Evolutionary conservation across 2,797 vertebrate genomes (phyloP), one percentile per base, ranked within the genome.

Genomic region (Phylloscopus collybita): DNA sequence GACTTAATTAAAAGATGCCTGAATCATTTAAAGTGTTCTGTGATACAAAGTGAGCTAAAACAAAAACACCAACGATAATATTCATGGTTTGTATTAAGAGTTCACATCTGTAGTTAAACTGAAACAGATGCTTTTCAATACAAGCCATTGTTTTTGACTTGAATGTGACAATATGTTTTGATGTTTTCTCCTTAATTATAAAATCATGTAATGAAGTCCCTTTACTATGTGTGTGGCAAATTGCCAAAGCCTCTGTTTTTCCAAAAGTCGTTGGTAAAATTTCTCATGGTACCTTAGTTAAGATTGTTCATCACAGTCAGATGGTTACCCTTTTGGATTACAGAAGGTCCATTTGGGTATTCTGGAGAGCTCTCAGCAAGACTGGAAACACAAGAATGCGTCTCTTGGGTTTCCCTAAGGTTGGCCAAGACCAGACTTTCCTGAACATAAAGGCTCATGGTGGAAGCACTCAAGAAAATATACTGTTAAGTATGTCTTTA

Each of bases 111-210:
- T 60, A 94, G 67, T 92, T 98, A 97, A 98, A 80, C 57, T 88
- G 80, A 97, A 98, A 96, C 98, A 98, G 96, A 97, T 97, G 96
- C 57, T 93, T 56, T 86, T 84, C 91, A 96, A 85, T 88, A 93
- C 10, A 70, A 80, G 57, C 82, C 86, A 85, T 97, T 97, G 96
- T 97, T 97, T 96, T 96, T 74, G 92, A 96, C 95, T 97, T 95
- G 91, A 95, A 97, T 96, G 96, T 97, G 96, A 97, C 97, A 98
- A 97, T 93, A 84, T 93, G 94, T 98, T 98, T 97, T 97, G 96
- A 98, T 97, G 95, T 97, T 97, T 98, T 97, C 89, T 94, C 90
- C 94, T 96, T 97, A 97, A 97, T 97, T 97, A 89, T 96, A 97
- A 97, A 97, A 97, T 97, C 94, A 97, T 97, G 95, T 97, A 97